Evolutionary conservation across 2,113 vertebrate genomes (phyloP).

Genomic region (Sapajus apella): DNA sequence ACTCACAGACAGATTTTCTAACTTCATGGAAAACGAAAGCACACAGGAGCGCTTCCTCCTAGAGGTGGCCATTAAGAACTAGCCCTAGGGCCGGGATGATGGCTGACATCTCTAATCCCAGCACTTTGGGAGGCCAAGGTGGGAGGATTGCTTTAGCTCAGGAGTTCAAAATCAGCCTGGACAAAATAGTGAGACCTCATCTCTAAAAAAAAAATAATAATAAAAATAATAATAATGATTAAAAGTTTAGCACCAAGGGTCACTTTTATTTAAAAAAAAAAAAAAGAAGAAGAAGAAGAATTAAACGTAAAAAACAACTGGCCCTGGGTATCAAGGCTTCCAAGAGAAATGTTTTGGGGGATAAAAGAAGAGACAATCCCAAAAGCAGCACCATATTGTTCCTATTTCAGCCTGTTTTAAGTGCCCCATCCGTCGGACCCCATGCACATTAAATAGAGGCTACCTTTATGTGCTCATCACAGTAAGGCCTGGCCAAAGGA

Average conservation of each 20-base stretch:
- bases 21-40: background rate
- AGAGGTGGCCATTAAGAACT: background rate
- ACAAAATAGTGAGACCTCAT: too few relatives aligned
- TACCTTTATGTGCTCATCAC: background rate
- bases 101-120: too few relatives aligned
- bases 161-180: too few relatives aligned
- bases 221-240: too few relatives aligned
- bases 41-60: background rate
- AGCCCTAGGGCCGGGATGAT: background rate
- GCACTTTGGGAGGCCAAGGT: too few relatives aligned
- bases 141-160: too few relatives aligned
- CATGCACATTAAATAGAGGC: background rate
- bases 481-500: background rate
- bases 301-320: background rate
- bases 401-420: background rate
- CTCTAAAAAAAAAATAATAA: too few relatives aligned
- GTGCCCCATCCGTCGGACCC: background rate
- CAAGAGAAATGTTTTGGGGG: background rate
- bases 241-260: too few relatives aligned
- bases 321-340: background rate
- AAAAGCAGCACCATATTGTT: background rate
- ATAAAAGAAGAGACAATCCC: background rate
- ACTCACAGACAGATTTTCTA: background rate
- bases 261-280: too few relatives aligned
- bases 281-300: too few relatives aligned